phyloP scores from a whole-genome alignment of 2,888 invertebrate genomes.

The Pomacea canaliculata region DNA sequence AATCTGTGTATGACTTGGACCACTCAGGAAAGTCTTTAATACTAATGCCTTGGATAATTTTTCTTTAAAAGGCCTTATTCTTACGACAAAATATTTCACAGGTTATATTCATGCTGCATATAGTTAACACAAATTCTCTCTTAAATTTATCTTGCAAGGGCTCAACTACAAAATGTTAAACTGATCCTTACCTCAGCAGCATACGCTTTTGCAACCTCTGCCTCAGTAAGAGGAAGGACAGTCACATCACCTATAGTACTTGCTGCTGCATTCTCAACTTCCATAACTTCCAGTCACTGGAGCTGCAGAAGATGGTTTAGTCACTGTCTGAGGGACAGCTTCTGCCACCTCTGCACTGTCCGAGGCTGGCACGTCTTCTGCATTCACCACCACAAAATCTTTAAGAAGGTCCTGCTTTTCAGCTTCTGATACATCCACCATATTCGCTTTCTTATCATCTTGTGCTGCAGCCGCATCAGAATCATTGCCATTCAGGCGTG shows the following conservation, averaged over 20 bases:
- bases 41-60: too few species aligned
- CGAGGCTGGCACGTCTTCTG: constrained; percentile 32
- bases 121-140: too few species aligned
- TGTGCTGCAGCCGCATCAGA: background rate
- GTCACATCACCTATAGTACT: constrained; percentile 7
- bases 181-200: constrained; percentile 8
- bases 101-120: too few species aligned
- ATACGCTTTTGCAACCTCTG: constrained; percentile 32
- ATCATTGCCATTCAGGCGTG: constrained; percentile 15
- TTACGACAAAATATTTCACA: too few species aligned
- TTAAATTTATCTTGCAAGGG: too few species aligned
- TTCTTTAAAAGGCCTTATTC: too few species aligned
- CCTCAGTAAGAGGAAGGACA: constrained; percentile 34
- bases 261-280: background rate
- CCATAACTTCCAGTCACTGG: background rate
- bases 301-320: background rate
- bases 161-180: background rate
- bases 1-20: too few species aligned
- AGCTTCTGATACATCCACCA: background rate
- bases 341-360: constrained; percentile 34
- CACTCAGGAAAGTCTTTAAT: too few species aligned
- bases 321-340: background rate
- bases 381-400: constrained; percentile 32
- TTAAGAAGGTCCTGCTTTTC: background rate
- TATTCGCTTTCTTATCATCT: background rate